These are phyloP conservation scores for Bradypodion pumilum DNA, from an alignment of 2,797 vertebrate genomes.

Conservation along the genomic window DNA sequence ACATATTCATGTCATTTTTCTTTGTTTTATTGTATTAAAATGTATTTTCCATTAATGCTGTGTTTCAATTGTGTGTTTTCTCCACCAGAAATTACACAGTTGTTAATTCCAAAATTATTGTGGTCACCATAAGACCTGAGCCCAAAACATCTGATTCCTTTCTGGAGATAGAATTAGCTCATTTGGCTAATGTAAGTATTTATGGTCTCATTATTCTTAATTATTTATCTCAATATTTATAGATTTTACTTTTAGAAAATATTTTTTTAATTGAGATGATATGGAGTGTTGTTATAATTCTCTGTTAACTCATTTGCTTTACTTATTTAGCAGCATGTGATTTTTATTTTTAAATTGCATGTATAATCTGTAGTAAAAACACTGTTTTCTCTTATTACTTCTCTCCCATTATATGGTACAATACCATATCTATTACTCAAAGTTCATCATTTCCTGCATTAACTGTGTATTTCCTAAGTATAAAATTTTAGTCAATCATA, in stretches of 20 bases:
- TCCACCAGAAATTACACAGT: slow-evolving; percentile 92
- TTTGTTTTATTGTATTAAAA: background rate
- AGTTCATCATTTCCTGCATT: background rate
- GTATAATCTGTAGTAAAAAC: background rate
- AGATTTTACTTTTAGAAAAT: background rate
- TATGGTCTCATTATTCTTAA: background rate
- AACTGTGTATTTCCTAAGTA: background rate
- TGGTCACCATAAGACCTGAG: slow-evolving; percentile 95
- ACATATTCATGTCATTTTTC: background rate
- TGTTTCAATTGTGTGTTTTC: slow-evolving; percentile 45
- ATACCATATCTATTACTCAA: background rate
- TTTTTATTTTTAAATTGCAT: background rate
- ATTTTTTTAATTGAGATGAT: background rate
- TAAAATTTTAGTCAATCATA: background rate
- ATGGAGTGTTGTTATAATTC: background rate
- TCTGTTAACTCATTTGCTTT: slow-evolving; percentile 6
- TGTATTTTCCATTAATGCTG: slow-evolving; percentile 22
- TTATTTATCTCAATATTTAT: background rate
- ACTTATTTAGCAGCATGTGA: background rate
- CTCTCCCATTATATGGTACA: slow-evolving; percentile 9
- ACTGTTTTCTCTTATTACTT: background rate
- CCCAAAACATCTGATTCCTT: slow-evolving; percentile 88
- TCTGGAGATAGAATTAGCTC: slow-evolving; percentile 96
- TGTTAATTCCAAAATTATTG: slow-evolving; percentile 97
- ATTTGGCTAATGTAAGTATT: slow-evolving; percentile 93